phyloP scores from a whole-genome alignment of 2,888 invertebrate genomes.

The Ophion ellenae region DNA sequence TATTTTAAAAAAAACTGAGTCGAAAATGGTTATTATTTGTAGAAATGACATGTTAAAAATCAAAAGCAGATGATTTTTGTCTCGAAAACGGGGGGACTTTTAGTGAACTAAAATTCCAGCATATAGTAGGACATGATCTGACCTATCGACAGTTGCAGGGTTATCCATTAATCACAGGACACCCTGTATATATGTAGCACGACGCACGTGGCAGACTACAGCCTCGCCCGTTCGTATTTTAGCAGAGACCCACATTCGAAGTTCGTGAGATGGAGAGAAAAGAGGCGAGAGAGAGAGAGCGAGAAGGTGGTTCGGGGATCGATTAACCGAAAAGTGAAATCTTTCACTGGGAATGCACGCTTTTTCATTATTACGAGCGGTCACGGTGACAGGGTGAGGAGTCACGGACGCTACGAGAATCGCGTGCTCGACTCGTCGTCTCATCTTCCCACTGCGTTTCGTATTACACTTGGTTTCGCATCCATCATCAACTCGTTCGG shows the following conservation, averaged over 20 bases:
- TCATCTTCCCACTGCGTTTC: constrained; percentile 24
- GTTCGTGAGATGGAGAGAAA: constrained; percentile 7
- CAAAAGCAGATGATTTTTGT: too few relatives aligned
- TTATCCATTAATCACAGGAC: too few relatives aligned
- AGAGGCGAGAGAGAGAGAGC: neutral
- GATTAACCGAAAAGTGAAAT: constrained; percentile 62
- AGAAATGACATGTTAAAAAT: too few relatives aligned
- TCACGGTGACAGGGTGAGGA: constrained; percentile 62
- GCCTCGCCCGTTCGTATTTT: constrained; percentile 20
- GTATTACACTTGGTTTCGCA: neutral
- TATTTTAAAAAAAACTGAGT: too few relatives aligned
- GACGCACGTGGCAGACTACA: constrained; percentile 31
- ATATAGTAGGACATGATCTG: too few relatives aligned
- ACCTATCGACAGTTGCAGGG: too few relatives aligned
- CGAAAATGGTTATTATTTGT: too few relatives aligned
- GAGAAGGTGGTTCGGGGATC: constrained; percentile 36
- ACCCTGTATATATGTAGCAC: neutral
- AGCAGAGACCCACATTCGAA: constrained; percentile 35
- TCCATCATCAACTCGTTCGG: constrained; percentile 7
- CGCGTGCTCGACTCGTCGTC: constrained; percentile 46
- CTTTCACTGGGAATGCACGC: constrained; percentile 55
- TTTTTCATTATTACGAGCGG: constrained; percentile 36
- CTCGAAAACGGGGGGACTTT: too few relatives aligned
- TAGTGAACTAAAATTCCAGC: neutral
- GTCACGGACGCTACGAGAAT: constrained; percentile 65